These are phyloP conservation scores for Aramus guarauna DNA, from an alignment of 2,113 vertebrate species.

Conservation along the genomic window DNA sequence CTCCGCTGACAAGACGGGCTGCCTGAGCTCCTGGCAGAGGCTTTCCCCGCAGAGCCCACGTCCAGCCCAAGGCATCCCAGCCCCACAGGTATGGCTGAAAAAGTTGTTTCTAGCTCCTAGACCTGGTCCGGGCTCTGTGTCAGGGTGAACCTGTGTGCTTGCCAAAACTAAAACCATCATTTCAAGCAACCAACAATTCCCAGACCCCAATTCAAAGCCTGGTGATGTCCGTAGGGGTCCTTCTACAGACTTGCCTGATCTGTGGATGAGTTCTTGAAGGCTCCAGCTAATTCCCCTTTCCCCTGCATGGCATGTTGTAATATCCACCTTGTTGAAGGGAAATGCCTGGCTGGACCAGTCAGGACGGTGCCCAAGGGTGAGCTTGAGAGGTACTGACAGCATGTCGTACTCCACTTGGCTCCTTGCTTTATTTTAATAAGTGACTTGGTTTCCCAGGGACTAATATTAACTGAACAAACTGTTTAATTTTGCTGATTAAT, in stretches of 20 bases:
- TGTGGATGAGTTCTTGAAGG: not conserved
- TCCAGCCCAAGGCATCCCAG: not conserved
- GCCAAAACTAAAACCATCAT: not conserved
- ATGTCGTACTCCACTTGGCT: not conserved
- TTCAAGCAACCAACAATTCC: not conserved
- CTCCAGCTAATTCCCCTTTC: not conserved
- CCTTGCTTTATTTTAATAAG: not conserved
- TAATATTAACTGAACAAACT: not conserved
- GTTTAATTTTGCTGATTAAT: conserved; percentile 32
- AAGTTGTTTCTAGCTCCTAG: not conserved
- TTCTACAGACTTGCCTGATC: not conserved
- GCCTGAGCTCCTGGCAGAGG: not conserved
- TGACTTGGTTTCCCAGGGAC: not conserved
- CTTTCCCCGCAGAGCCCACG: not conserved
- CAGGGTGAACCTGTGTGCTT: fast-evolving
- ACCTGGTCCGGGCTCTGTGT: not conserved
- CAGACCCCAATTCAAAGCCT: not conserved
- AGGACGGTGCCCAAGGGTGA: not conserved
- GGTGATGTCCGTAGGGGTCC: not conserved
- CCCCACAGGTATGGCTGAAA: not conserved
- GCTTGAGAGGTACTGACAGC: not conserved
- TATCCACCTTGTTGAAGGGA: not conserved
- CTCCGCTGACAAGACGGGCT: not conserved
- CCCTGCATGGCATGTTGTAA: not conserved
- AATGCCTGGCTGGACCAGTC: not conserved